Conservation (phyloP, 2,797 vertebrate genomes). For the Mallotus villosus region DNA sequence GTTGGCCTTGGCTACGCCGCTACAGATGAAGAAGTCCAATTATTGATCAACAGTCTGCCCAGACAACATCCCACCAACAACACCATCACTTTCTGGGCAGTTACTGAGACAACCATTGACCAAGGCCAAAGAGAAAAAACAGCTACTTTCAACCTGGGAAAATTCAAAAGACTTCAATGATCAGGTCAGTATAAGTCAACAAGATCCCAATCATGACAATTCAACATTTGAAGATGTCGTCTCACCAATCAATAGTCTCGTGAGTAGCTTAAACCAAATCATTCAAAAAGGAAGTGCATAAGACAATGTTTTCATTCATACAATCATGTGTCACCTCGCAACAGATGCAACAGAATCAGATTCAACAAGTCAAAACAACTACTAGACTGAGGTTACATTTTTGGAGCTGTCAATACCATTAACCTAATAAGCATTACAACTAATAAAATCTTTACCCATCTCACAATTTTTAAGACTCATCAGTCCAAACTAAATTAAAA, state of each 20-base stretch:
- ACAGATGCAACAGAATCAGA: constrained; percentile 86
- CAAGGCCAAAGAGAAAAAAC: constrained; percentile 88
- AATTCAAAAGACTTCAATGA: constrained; percentile 86
- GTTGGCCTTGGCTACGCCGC: constrained; percentile 95
- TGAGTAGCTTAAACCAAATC: constrained; percentile 77
- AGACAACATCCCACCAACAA: constrained; percentile 94
- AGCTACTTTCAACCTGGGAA: constrained; percentile 88
- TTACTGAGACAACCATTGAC: constrained; percentile 90
- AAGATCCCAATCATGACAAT: constrained; percentile 76
- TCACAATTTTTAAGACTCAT: constrained; percentile 58
- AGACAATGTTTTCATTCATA: constrained; percentile 81
- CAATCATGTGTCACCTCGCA: constrained; percentile 89
- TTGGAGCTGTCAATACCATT: constrained; percentile 70
- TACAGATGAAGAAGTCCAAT: constrained; percentile 92
- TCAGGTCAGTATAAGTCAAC: constrained; percentile 84
- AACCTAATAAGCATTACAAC: constrained; percentile 63
- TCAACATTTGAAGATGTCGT: constrained; percentile 83
- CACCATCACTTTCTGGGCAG: constrained; percentile 90
- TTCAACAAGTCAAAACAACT: constrained; percentile 62
- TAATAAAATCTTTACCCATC: constrained; percentile 59
- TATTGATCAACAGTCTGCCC: constrained; percentile 97
- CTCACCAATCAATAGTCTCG: constrained; percentile 79
- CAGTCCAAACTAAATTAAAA: constrained; percentile 66
- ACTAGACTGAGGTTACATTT: constrained; percentile 71
- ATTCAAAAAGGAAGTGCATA: constrained; percentile 81